Evolutionary conservation across 2,113 vertebrate genomes (phyloP).

Genomic region (Menidia beryllina): DNA sequence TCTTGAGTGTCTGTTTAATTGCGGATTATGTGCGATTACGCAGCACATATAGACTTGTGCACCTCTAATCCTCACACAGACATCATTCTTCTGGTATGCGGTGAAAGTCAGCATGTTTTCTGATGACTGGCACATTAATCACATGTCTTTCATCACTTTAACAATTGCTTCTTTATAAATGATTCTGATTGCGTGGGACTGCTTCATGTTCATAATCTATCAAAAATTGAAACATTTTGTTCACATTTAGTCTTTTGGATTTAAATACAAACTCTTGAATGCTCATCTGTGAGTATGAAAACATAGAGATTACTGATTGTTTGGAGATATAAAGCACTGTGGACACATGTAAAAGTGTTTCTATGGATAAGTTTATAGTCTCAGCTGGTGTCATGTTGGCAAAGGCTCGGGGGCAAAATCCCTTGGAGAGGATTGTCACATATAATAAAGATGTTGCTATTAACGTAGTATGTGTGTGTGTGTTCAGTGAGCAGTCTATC

Average conservation of each 20-base stretch:
- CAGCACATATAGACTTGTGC: slow-evolving; percentile 24
- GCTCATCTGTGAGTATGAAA: slow-evolving; percentile 1
- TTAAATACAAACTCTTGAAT: neutral
- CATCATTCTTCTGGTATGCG: slow-evolving; percentile 33
- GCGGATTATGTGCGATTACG: slow-evolving; percentile 71
- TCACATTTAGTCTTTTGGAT: neutral
- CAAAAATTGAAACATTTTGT: slow-evolving; percentile 16
- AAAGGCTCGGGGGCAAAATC: slow-evolving; percentile 12
- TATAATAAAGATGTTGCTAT: slow-evolving; percentile 44
- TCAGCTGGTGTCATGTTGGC: slow-evolving; percentile 34
- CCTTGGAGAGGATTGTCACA: slow-evolving; percentile 41
- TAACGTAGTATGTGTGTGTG: slow-evolving; percentile 17
- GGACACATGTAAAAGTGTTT: slow-evolving; percentile 1
- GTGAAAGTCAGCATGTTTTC: slow-evolving; percentile 65
- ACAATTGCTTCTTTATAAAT: slow-evolving; percentile 10
- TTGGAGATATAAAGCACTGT: neutral
- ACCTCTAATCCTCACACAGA: slow-evolving; percentile 34
- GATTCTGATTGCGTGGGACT: neutral
- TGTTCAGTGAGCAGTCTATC: slow-evolving; percentile 35
- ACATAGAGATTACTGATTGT: neutral
- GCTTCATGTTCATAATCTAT: neutral
- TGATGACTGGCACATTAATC: slow-evolving; percentile 53
- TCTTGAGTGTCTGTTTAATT: slow-evolving; percentile 58
- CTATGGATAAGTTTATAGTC: slow-evolving; percentile 1
- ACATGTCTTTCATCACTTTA: slow-evolving; percentile 20